These are phyloP conservation scores for Pseudopodoces humilis DNA, from an alignment of 2,113 vertebrate species.

Conservation along the genomic window DNA sequence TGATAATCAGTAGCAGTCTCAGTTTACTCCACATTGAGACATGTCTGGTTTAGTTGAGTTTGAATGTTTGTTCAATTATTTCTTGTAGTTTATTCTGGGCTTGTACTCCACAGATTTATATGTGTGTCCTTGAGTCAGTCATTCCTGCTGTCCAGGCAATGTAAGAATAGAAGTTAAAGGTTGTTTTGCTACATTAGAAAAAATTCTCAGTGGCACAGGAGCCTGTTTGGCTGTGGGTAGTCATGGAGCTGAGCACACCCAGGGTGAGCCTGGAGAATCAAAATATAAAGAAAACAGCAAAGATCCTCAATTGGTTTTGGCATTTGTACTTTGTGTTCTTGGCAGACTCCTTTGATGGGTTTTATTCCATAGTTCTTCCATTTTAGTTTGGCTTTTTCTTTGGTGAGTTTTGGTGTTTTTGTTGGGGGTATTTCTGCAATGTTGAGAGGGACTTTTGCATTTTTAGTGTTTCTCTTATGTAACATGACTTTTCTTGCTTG, in stretches of 20 bases:
- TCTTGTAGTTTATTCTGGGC: neutral
- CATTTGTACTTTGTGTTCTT: neutral
- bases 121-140: neutral
- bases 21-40: neutral
- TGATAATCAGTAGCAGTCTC: neutral
- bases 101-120: neutral
- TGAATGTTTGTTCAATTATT: neutral
- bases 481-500: neutral
- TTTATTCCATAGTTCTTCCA: neutral
- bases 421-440: neutral
- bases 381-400: rapidly evolving
- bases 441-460: neutral
- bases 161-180: neutral
- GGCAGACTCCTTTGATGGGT: neutral
- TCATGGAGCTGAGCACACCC: neutral
- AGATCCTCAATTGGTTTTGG: rapidly evolving
- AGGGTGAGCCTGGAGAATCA: neutral
- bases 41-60: neutral
- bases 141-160: neutral
- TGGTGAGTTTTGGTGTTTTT: neutral
- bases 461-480: neutral
- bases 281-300: neutral
- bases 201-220: neutral
- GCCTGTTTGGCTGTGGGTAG: neutral
- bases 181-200: neutral